A percentile compares a stretch with the other conserved stretches of the same genome.
Evolutionary conservation across 2,888 invertebrate species (phyloP).

Genomic region (Pristionchus mayeri): DNA sequence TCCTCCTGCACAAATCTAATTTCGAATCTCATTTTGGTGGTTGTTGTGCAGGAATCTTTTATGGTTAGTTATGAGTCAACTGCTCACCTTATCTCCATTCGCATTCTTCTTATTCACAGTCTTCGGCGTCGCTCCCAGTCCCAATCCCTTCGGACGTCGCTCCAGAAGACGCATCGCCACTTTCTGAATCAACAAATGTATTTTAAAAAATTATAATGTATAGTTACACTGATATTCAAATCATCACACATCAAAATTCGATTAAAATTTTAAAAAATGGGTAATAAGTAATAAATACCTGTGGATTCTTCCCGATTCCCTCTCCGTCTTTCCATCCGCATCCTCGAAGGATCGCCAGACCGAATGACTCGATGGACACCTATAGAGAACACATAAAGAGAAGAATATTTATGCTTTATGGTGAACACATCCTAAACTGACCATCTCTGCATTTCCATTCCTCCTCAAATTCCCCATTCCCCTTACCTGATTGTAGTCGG

Average conservation of each 20-base stretch:
- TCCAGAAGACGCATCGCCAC: conserved; percentile 82
- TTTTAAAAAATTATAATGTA: no score
- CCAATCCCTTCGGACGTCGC: conserved; percentile 91
- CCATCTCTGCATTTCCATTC: no score
- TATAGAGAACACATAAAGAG: conserved; percentile 78
- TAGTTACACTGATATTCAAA: no score
- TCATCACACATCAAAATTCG: no score
- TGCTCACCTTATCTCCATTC: conserved; percentile 46
- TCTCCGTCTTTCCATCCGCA: conserved; percentile 84
- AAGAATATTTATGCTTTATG: conserved; percentile 70
- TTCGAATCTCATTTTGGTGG: no score
- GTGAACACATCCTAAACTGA: no score
- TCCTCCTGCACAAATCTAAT: conserved; percentile 42
- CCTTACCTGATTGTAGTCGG: conserved; percentile 61
- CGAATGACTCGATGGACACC: conserved; percentile 87
- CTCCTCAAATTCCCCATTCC: no score
- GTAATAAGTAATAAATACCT: conserved; percentile 52
- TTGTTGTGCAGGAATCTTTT: no score
- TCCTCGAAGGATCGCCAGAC: conserved; percentile 92
- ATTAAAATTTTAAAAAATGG: neutral
- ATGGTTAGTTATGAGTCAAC: neutral
- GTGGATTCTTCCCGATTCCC: conserved; percentile 69
- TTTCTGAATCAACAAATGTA: no score
- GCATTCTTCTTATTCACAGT: conserved; percentile 50
- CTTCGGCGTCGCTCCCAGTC: conserved; percentile 87